A percentile compares a stretch with the other conserved stretches of the same genome.
phyloP scores from a whole-genome alignment of 1,140 invertebrate species.

The Lordiphosa collinella region DNA sequence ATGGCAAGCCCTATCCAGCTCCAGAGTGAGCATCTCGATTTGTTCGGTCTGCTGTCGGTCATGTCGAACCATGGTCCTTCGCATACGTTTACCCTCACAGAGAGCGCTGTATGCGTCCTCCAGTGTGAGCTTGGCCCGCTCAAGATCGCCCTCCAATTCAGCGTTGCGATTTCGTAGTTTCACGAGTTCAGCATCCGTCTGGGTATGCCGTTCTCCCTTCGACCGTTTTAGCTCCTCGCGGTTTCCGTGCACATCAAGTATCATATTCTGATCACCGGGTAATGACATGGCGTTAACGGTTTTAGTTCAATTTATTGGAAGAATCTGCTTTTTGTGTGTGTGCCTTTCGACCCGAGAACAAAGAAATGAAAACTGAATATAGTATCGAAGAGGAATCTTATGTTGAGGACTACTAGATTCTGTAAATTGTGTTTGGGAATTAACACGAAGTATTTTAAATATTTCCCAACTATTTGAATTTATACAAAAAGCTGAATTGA shows the following conservation, averaged over 20 bases:
- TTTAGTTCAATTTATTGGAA: no score
- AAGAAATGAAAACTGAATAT: no score
- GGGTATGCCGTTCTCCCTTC: background rate
- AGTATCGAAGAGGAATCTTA: no score
- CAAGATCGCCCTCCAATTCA: background rate
- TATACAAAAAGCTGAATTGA: no score
- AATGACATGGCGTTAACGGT: background rate
- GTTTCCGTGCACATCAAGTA: background rate
- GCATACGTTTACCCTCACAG: background rate
- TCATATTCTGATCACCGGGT: background rate
- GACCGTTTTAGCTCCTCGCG: slow-evolving; percentile 2
- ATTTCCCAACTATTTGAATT: no score
- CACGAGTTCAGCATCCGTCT: slow-evolving; percentile 1
- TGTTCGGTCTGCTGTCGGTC: slow-evolving; percentile 8
- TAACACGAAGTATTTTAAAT: no score
- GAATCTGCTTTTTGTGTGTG: no score
- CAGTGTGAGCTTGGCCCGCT: background rate
- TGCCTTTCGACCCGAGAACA: no score
- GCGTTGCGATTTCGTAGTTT: background rate
- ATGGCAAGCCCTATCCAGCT: background rate
- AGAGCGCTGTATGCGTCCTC: background rate
- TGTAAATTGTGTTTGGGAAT: no score
- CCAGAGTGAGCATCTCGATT: slow-evolving; percentile 7
- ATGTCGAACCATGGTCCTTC: background rate
- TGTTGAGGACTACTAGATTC: no score